These are phyloP conservation scores for Dicaeum eximium DNA, from an alignment of 2,113 vertebrate species.

Conservation along the genomic window DNA sequence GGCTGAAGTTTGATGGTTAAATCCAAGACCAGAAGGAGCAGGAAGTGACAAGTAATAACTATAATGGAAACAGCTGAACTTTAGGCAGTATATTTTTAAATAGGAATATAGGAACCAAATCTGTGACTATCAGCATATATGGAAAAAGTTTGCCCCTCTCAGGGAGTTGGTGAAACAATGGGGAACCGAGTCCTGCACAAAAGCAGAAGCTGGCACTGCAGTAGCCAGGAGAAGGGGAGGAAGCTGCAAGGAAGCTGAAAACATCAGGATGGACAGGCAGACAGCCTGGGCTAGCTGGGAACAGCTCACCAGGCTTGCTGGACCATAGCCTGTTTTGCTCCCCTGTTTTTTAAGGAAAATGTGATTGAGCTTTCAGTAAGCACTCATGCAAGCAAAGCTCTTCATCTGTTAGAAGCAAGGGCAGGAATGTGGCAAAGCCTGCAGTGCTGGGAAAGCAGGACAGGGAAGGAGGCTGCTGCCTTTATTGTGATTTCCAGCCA, in stretches of 20 bases:
- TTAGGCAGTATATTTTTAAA: not conserved
- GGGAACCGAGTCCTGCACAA: not conserved
- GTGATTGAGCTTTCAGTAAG: not conserved
- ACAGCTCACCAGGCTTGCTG: not conserved
- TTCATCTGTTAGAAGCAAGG: not conserved
- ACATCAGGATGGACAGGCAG: not conserved
- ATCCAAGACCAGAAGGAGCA: not conserved
- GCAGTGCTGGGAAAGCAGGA: not conserved
- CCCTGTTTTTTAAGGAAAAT: not conserved
- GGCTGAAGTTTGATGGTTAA: not conserved
- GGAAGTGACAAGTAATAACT: not conserved
- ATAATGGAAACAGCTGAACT: not conserved
- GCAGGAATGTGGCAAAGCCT: not conserved
- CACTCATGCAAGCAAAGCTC: not conserved
- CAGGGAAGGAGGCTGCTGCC: not conserved
- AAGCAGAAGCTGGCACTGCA: not conserved
- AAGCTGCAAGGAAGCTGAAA: not conserved
- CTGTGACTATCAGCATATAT: not conserved
- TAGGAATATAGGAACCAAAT: slow-evolving; percentile 34
- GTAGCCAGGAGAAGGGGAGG: not conserved
- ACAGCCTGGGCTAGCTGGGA: not conserved
- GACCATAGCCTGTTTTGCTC: not conserved
- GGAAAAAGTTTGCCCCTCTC: slow-evolving; percentile 11
- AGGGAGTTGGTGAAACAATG: not conserved
- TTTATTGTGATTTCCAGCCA: not conserved